Conservation (phyloP, 2,113 vertebrate genomes). For the Entomyzon cyanotis region DNA sequence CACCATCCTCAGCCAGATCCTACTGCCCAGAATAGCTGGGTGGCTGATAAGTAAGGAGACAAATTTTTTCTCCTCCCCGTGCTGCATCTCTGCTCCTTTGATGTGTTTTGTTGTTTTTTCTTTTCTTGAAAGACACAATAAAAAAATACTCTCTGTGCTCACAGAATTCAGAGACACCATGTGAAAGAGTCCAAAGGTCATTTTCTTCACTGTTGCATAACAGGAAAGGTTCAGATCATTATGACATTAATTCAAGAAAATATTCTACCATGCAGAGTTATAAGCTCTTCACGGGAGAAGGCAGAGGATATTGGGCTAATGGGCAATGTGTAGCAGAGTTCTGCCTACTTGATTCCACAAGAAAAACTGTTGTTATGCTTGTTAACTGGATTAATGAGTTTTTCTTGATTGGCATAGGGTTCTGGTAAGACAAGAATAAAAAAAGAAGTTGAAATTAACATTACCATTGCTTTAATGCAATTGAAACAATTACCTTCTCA, state of each 20-base stretch:
- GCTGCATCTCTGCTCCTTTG: neutral
- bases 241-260: neutral
- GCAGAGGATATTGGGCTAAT: neutral
- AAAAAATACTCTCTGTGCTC: neutral
- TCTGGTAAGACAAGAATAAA: slow-evolving; percentile 38
- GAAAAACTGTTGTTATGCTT: slow-evolving; percentile 43
- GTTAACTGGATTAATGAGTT: slow-evolving; percentile 57
- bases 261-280: neutral
- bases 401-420: slow-evolving; percentile 25
- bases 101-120: neutral
- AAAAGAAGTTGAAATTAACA: neutral
- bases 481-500: slow-evolving; percentile 23
- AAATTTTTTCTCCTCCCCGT: neutral
- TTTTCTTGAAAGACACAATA: neutral
- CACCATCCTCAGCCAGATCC: neutral
- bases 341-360: slow-evolving; percentile 51
- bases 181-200: neutral
- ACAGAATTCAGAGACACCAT: neutral
- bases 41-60: neutral
- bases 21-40: neutral
- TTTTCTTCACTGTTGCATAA: neutral
- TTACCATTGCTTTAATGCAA: slow-evolving; percentile 14
- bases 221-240: neutral
- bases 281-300: neutral
- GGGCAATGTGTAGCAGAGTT: neutral